Base-by-base conservation (phyloP, 1,140 invertebrate genomes). In the Eufriesea mexicana region DNA sequence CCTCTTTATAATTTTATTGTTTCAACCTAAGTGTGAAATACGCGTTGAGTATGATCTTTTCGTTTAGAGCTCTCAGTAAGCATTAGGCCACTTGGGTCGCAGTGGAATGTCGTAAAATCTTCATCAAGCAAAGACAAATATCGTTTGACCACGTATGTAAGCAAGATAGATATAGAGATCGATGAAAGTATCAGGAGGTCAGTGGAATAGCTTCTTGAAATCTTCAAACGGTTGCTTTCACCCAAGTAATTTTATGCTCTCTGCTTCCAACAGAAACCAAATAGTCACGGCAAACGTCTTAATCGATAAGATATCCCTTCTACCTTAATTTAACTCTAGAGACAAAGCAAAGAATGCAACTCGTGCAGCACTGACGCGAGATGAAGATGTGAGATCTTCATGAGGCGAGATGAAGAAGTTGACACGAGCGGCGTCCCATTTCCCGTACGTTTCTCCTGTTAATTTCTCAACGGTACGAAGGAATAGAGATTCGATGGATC, bases 401-500 rank as follows among this genome's bases (percentile, higher is more conserved):
- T n/a, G n/a, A n/a, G n/a, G n/a, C n/a, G n/a, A n/a, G n/a, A 25
- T 18, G 14, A 0, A 57, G 59, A 14, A 8, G 9, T 79, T 28
- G 54, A 79, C 25, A 20, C 45, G 42, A 71, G 42, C 25, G 8
- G 16, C 20, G 23, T 25, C 35, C n/a, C 49, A 9, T 47, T 66
- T 68, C 18, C 6, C 47, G 2, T 47, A 18, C n/a, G 23, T 45
- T 9, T 45, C 18, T 42, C 20, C 5, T 47, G 25, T 78, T 70
- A 16, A 78, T 57, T 78, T 47, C 20, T 23, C 57, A 51, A 59
- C 45, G 10, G 42, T 64, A 25, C 25, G 20, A 74, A 67, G 42
- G 14, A 68, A 51, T 1, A 35, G 70, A 62, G 64, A 59, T 76
- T 84, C 28, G 28, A 62, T 51, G 51, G 47, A 55, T 59, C 2